A percentile compares a stretch with the other conserved stretches of the same genome.
These are phyloP conservation scores for Chromis chromis DNA, from an alignment of 2,797 vertebrate genomes.

Conservation along the genomic window DNA sequence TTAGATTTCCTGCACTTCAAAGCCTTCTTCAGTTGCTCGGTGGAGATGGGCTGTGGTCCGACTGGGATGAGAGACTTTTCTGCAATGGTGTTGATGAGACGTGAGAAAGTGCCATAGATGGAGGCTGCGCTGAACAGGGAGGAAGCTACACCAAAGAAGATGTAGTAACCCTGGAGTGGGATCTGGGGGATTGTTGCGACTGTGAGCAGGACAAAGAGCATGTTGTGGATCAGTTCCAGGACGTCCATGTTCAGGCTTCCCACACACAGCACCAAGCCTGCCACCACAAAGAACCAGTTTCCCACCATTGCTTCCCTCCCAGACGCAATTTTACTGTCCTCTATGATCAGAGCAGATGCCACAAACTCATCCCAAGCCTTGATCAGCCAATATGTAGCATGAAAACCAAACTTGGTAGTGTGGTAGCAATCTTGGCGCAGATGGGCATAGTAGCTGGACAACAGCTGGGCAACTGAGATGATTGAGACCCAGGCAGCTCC, in stretches of 20 bases:
- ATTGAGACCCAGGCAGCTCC: slow-evolving; percentile 88
- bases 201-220: slow-evolving; percentile 86
- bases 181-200: slow-evolving; percentile 87
- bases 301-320: slow-evolving; percentile 86
- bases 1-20: slow-evolving; percentile 39
- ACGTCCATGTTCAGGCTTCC: slow-evolving; percentile 85
- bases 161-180: slow-evolving; percentile 74
- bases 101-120: slow-evolving; percentile 87
- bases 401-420: slow-evolving; percentile 88
- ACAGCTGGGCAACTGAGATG: slow-evolving; percentile 85
- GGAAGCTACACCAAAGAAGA: slow-evolving; percentile 87
- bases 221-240: slow-evolving; percentile 88
- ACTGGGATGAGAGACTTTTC: slow-evolving; percentile 89
- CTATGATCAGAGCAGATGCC: slow-evolving; percentile 65
- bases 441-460: slow-evolving; percentile 90
- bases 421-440: slow-evolving; percentile 88
- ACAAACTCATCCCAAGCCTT: slow-evolving; percentile 91
- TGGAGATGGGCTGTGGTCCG: slow-evolving; percentile 84
- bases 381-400: slow-evolving; percentile 89
- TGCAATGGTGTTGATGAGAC: slow-evolving; percentile 90
- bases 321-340: slow-evolving; percentile 30
- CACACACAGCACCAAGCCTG: slow-evolving; percentile 83
- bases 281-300: slow-evolving; percentile 89
- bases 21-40: slow-evolving; percentile 73
- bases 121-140: slow-evolving; percentile 84